Evolutionary conservation across 1,140 invertebrate genomes (phyloP), one percentile per base, ranked within the genome.

Genomic region (Microplitis mediator): DNA sequence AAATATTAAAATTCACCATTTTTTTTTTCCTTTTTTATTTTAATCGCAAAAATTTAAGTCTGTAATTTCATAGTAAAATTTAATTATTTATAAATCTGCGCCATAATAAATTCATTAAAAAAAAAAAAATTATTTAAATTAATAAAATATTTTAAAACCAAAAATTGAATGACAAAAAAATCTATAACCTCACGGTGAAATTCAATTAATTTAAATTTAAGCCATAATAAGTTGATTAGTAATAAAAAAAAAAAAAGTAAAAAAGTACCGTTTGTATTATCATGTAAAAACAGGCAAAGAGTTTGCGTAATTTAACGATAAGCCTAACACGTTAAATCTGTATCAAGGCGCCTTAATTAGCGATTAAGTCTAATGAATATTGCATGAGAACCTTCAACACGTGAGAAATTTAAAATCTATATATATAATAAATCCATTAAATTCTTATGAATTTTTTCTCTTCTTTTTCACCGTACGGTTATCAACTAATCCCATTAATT

Each of bases 291-390:
- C 52, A 5, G 16, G n/a, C 16, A 54, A 54, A 45, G 39, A 45
- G 39, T 45, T 45, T 45, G 39, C 64, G 64, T 52, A 51, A 66
- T 51, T 66, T 54, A 35, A 62, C 31, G 66, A 73, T 73, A 69
- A 69, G 52, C 23, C 39, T 39, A 63, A 62, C 54, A 16, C 39
- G 16, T 31, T n/a, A 23, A 39, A 50, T 71, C 52, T 52, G 50
- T 64, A n/a, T 66, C 63, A 39, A 54, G 23, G 31, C 31, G 16
- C 60, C 52, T 32, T 73, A 56, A 73, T 52, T 35, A 68, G 61
- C 60, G 51, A 74, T 71, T 69, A 51, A 16, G 39, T 32, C 54
- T 56, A 73, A 76, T 78, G 79, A 78, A 80, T 79, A 80, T 80
- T 79, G 62, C 77, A 78, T 76, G 77, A 75, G 73, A 67, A 39